Evolutionary conservation across 2,113 vertebrate species (phyloP).

Genomic region (Microtus richardsoni): DNA sequence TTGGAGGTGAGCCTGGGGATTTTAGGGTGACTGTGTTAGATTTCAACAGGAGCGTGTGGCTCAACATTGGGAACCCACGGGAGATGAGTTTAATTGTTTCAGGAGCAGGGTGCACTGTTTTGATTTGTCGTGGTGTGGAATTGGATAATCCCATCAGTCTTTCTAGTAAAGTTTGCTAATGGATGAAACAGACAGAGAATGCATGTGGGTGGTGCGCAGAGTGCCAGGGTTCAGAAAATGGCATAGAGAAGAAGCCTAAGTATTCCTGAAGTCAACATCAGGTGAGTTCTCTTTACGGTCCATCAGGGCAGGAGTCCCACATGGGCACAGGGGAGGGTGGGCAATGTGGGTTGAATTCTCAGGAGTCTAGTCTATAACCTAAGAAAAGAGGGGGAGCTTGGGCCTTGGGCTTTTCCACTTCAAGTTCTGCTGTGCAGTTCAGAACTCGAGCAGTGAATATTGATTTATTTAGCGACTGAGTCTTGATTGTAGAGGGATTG

Average conservation of each 20-base stretch:
- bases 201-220: rapidly evolving
- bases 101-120: background rate
- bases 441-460: background rate
- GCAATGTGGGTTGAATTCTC: background rate
- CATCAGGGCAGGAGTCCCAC: background rate
- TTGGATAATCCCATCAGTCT: background rate
- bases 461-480: background rate
- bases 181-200: background rate
- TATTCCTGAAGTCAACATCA: background rate
- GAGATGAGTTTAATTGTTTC: background rate
- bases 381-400: rapidly evolving
- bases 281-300: background rate
- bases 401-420: background rate
- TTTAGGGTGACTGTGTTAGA: background rate
- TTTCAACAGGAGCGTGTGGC: background rate
- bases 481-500: background rate
- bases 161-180: background rate
- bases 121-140: background rate
- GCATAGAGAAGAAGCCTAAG: background rate
- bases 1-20: background rate
- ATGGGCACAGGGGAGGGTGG: background rate
- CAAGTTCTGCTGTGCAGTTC: background rate
- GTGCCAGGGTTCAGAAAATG: background rate
- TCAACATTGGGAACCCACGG: background rate
- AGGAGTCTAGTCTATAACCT: background rate